Evolutionary conservation across 1,140 invertebrate species (phyloP).

Genomic region (Drosophila santomea): DNA sequence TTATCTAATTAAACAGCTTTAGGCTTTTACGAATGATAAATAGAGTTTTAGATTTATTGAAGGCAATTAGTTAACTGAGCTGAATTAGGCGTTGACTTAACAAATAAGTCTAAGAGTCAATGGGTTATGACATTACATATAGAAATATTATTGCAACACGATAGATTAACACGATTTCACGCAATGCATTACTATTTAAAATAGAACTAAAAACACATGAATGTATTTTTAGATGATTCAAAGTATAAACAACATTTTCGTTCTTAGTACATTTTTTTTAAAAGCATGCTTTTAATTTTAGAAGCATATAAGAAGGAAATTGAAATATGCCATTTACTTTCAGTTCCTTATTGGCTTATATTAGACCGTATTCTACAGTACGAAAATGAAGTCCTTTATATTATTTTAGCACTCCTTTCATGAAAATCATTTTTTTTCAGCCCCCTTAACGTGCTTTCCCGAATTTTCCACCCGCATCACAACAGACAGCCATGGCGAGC

Average conservation of each 20-base stretch:
- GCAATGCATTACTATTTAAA: not conserved
- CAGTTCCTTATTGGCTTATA: too few species aligned
- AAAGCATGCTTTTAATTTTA: too few species aligned
- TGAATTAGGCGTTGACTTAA: too few species aligned
- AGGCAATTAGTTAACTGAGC: too few species aligned
- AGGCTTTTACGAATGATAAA: not conserved
- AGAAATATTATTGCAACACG: not conserved
- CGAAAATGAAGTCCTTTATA: not conserved
- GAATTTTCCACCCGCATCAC: constrained; percentile 4
- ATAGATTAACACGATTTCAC: not conserved
- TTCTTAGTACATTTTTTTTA: not conserved
- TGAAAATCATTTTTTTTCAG: not conserved
- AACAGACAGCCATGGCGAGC: constrained; percentile 17
- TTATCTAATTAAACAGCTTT: constrained; percentile 1
- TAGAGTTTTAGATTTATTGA: not conserved
- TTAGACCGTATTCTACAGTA: too few species aligned
- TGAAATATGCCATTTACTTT: too few species aligned
- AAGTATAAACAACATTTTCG: not conserved
- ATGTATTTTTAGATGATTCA: not conserved
- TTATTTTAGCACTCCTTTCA: constrained; percentile 3
- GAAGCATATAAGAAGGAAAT: too few species aligned
- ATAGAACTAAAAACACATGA: not conserved
- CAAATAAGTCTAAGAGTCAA: not conserved
- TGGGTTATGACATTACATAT: not conserved
- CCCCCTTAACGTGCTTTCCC: too few species aligned